These are phyloP conservation scores for Dendropsophus ebraccatus DNA, from an alignment of 2,113 vertebrate genomes.

Conservation along the genomic window DNA sequence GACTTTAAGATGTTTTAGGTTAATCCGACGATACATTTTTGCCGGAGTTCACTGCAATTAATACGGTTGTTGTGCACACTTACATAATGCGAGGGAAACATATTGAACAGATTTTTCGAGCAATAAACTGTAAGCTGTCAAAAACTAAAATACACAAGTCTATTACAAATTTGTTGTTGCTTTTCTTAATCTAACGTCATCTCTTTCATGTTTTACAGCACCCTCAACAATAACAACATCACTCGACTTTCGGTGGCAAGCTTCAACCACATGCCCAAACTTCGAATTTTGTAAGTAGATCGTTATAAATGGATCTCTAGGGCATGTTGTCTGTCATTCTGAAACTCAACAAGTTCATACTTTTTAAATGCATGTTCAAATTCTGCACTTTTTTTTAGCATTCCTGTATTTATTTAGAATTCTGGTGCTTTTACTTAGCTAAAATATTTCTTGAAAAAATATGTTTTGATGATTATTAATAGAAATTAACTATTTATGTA, in stretches of 20 bases:
- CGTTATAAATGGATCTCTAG: slow-evolving; percentile 18
- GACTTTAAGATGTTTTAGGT: slow-evolving; percentile 43
- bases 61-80: slow-evolving; percentile 37
- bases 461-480: not conserved
- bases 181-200: slow-evolving; percentile 25
- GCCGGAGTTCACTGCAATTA: slow-evolving; percentile 49
- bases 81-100: slow-evolving; percentile 34
- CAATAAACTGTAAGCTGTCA: slow-evolving; percentile 36
- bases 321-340: not conserved
- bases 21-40: slow-evolving; percentile 44
- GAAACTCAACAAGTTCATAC: not conserved
- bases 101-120: slow-evolving; percentile 54
- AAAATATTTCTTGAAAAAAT: not conserved
- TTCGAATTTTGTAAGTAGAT: slow-evolving; percentile 95
- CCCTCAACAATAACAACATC: slow-evolving; percentile 99
- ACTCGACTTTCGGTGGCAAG: slow-evolving; percentile 95
- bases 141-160: slow-evolving; percentile 28
- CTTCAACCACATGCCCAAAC: slow-evolving; percentile 99
- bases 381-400: not conserved
- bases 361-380: not conserved
- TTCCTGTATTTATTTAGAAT: not conserved
- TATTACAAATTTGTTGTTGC: slow-evolving; percentile 31
- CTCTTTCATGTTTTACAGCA: slow-evolving; percentile 77
- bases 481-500: not conserved
- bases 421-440: not conserved